These are phyloP conservation scores for Silurus aristotelis DNA, from an alignment of 2,797 vertebrate genomes.

Conservation along the genomic window DNA sequence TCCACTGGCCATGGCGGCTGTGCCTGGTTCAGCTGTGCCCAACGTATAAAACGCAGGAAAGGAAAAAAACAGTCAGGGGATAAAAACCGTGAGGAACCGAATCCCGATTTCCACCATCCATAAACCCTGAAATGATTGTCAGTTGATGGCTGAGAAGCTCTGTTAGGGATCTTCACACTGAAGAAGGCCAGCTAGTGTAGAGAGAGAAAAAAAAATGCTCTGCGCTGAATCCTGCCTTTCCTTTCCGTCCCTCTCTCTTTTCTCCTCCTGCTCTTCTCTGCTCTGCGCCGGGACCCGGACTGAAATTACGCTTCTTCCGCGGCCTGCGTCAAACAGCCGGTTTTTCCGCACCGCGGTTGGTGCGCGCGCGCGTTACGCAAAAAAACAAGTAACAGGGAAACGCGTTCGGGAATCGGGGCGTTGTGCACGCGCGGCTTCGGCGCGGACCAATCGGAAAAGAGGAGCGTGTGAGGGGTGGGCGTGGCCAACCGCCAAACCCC, in stretches of 20 bases:
- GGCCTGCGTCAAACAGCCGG: neutral
- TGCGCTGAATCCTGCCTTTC: slow-evolving; percentile 11
- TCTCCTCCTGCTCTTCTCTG: neutral
- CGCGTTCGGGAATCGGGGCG: slow-evolving; percentile 17
- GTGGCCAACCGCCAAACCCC: neutral
- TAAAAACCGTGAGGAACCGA: slow-evolving; percentile 3
- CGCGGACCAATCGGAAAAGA: slow-evolving; percentile 3
- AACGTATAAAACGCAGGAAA: slow-evolving; percentile 27
- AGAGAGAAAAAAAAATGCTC: slow-evolving; percentile 3
- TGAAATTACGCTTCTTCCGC: neutral
- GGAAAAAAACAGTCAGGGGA: neutral
- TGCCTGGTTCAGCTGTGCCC: slow-evolving; percentile 35
- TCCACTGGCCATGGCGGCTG: slow-evolving; percentile 48
- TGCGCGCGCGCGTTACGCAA: slow-evolving; percentile 7
- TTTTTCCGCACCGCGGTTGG: neutral
- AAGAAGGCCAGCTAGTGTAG: neutral
- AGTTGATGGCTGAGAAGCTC: neutral
- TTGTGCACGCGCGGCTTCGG: slow-evolving; percentile 17
- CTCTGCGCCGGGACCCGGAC: neutral
- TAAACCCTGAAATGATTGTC: neutral
- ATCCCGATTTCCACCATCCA: neutral
- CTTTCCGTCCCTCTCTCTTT: neutral
- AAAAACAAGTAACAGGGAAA: neutral
- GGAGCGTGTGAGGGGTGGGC: neutral
- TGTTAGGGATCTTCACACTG: slow-evolving; percentile 6